Conservation (phyloP, 2,797 vertebrate genomes). For the Lepus oiostolus region DNA sequence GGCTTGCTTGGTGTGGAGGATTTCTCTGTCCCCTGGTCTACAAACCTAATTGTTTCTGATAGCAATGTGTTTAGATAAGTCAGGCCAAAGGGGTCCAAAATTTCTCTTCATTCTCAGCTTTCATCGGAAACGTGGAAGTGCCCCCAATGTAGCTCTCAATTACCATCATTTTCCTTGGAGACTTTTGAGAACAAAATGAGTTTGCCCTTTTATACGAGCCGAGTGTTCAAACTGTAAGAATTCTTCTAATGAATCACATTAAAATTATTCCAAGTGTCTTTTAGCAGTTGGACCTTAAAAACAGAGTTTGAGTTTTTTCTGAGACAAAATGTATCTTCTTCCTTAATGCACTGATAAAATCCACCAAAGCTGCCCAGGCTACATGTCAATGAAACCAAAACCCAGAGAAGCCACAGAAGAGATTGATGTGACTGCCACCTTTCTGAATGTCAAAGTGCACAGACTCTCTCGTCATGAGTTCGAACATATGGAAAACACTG, state of each 20-base stretch:
- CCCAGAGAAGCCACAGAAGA: background rate
- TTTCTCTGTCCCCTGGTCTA: background rate
- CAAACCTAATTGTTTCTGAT: background rate
- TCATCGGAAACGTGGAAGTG: background rate
- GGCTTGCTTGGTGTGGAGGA: background rate
- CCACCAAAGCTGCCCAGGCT: background rate
- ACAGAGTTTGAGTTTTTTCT: background rate
- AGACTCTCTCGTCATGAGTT: background rate
- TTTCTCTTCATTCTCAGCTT: conserved; percentile 15
- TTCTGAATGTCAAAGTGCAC: background rate
- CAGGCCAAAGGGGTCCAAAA: conserved; percentile 11
- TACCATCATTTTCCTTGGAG: conserved; percentile 22
- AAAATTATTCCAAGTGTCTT: conserved; percentile 47
- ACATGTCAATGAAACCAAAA: conserved; percentile 13
- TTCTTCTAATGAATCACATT: conserved; percentile 14
- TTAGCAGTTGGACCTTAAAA: background rate
- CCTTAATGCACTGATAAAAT: background rate
- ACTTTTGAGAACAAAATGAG: conserved; percentile 31
- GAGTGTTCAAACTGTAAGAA: conserved; percentile 27
- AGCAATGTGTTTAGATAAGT: conserved; percentile 32
- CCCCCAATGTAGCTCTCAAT: background rate
- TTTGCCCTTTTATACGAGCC: conserved; percentile 12
- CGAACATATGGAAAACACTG: background rate
- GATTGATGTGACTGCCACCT: background rate
- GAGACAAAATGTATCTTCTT: conserved; percentile 44